phyloP scores from a whole-genome alignment of 2,888 invertebrate genomes.

The Lithophane semibrunnea region DNA sequence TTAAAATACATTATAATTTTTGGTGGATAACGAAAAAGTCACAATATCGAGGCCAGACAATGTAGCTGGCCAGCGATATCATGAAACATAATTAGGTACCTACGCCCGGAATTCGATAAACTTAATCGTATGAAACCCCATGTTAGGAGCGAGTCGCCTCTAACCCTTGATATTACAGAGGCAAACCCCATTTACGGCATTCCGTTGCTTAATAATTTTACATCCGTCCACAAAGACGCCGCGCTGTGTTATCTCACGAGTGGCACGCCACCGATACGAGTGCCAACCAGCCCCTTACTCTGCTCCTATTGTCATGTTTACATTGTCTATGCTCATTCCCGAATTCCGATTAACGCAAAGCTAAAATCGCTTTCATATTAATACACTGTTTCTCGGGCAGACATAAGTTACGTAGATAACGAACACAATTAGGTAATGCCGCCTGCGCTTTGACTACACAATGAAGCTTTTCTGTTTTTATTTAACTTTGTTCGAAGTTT shows the following conservation, averaged over 20 bases:
- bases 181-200: conserved; percentile 80
- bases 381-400: conserved; percentile 65
- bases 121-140: conserved; percentile 74
- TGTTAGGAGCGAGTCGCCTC: conserved; percentile 70
- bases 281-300: conserved; percentile 81
- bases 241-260: conserved; percentile 86
- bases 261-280: conserved; percentile 88
- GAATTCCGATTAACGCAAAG: conserved; percentile 87
- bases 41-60: conserved; percentile 56
- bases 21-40: conserved; percentile 61
- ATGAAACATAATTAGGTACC: conserved; percentile 70
- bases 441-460: conserved; percentile 56
- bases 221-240: conserved; percentile 87
- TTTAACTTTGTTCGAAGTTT: conserved; percentile 70
- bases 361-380: conserved; percentile 77
- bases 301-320: conserved; percentile 88
- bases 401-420: conserved; percentile 57
- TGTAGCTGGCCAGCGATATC: conserved; percentile 59
- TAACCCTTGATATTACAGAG: conserved; percentile 78
- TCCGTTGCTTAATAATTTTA: conserved; percentile 87
- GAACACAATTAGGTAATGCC: conserved; percentile 54
- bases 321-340: conserved; percentile 89
- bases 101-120: conserved; percentile 73
- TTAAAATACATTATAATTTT: conserved; percentile 68
- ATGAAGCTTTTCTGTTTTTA: conserved; percentile 67